Evolutionary conservation across 2,797 vertebrate genomes (phyloP), one percentile per base, ranked within the genome.

Genomic region (Peromyscus aztecus): DNA sequence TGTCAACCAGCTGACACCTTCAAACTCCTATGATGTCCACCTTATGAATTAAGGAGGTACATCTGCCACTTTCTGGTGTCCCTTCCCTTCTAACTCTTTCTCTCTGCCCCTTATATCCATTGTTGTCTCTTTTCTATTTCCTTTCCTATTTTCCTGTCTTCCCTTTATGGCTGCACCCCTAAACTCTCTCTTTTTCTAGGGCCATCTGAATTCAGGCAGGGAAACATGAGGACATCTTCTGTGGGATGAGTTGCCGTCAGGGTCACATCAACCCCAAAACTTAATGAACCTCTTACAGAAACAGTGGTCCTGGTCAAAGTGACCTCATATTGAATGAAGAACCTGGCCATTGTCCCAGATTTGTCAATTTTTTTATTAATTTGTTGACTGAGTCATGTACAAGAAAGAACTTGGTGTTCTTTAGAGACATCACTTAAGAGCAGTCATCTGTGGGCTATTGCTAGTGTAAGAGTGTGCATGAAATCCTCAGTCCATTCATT

Each of bases 351-450:
- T 96, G 80, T 69, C 49, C 49, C 24, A 95, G 61, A 63, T 31
- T 96, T 49, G n/a, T 86, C 57, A 57, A 46, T 82, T 95, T 94
- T 97, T 29, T 57, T 34, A 96, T 93, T 91, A 96, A 94, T 40
- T 90, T 80, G 91, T 96, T 96, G 78, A 91, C 34, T 89, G 78
- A 96, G 13, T 71, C 87, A 97, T 43, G n/a, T 69, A 95, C 55
- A 85, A 86, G 63, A 88, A 93, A 91, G 63, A 89, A 91, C 59
- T 57, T 65, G 43, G 29, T 86, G 63, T 94, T 91, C 71, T 94
- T 96, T 93, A 73, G 92, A 94, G 76, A 75, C 19, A 96, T 94
- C 46, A 67, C 93, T 87, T 92, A 76, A 46, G 57, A 96, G 24
- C 14, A 86, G 37, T 94, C 46, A 92, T 92, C 34, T 77, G 17